Evolutionary conservation across 2,797 vertebrate genomes (phyloP).

Genomic region (Clamator glandarius): DNA sequence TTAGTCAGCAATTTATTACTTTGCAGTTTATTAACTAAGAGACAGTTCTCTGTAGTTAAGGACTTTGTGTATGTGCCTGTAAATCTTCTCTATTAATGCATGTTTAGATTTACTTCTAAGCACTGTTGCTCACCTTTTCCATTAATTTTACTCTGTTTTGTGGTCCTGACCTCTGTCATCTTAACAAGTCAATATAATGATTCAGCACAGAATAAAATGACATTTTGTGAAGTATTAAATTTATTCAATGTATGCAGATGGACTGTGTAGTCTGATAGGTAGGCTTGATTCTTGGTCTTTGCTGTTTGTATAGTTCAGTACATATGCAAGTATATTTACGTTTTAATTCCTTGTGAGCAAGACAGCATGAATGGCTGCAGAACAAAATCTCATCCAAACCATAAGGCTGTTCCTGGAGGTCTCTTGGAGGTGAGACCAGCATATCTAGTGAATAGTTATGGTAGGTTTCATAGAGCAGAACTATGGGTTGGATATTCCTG

Average conservation of each 20-base stretch:
- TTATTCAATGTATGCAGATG: neutral
- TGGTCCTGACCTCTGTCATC: neutral
- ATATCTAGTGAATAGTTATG: neutral
- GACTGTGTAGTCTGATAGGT: neutral
- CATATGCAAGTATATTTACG: neutral
- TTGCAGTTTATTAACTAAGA: neutral
- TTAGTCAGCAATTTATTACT: neutral
- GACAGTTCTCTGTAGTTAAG: neutral
- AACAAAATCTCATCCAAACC: neutral
- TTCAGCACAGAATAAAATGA: neutral
- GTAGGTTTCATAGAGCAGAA: neutral
- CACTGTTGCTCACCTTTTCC: neutral
- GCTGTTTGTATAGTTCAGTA: neutral
- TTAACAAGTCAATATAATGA: neutral
- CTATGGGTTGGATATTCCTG: neutral
- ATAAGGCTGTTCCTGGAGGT: neutral
- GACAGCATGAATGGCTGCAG: neutral
- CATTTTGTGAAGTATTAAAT: neutral
- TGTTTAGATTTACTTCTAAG: neutral
- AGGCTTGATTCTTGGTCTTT: neutral
- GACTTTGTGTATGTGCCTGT: neutral
- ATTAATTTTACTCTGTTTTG: neutral
- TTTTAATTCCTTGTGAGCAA: neutral
- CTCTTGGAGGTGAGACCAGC: neutral
- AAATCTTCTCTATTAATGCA: neutral